Base-by-base conservation (phyloP, 1,140 invertebrate genomes). In the Camponotus pennsylvanicus region DNA sequence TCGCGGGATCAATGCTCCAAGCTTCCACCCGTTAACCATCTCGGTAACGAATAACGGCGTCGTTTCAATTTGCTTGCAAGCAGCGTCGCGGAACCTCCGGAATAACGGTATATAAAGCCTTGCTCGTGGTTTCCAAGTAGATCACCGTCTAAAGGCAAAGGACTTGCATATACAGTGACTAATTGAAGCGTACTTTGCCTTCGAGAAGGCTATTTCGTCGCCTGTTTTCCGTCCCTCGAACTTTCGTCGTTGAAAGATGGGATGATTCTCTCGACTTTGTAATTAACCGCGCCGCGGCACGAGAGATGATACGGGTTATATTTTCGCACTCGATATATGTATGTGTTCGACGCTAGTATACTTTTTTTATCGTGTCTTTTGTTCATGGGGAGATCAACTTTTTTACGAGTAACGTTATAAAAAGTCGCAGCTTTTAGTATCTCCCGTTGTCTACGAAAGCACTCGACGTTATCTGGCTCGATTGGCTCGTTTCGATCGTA, bases 61-160 rank as follows among this genome's bases (percentile, higher is more conserved):
- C 86, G 88, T 90, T 89, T 90, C 88, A 89, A 90, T 90, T 90
- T 86, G 80, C 71, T 64, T 77, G 88, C 73, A 82, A 86, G 76
- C 84, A 75, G 71, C 77, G 52, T 75, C 76, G 75, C 67, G 66
- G 55, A 86, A 86, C 73, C 75, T 75, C 45, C 52, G 49, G 73
- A 89, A 73, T 59, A 77, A 78, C 66, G 67, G 52, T 69, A 34
- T 34, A 86, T 37, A 86, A 79, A 88, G 63, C 77, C 49, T 40
- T 37, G 21, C 55, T 83, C 77, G 45, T 64, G 88, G 71, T 63
- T 89, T 63, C 79, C 84, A 80, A 86, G 88, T 89, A 77, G 85
- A 80, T 89, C 85, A 55, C 21, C 73, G 77, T 89, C 88, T 80
- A 78, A 90, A 89, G 85, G 73, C 64, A 83, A 64, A 40, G 71